phyloP scores from a whole-genome alignment of 2,797 vertebrate species.

The Picus viridis region DNA sequence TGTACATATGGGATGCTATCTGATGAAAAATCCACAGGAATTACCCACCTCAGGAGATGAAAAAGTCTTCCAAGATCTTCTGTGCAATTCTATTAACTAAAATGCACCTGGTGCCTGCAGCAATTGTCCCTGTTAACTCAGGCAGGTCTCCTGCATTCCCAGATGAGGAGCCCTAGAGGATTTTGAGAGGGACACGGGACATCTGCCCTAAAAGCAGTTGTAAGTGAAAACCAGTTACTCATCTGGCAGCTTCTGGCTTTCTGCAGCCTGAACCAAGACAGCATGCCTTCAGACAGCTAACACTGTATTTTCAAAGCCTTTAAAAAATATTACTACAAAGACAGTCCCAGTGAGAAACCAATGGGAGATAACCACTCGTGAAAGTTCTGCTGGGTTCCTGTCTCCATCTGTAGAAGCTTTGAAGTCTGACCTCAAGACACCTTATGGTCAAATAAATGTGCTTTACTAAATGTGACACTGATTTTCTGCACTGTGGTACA shows the following conservation, averaged over 20 bases:
- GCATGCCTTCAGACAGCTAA: neutral
- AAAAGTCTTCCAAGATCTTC: neutral
- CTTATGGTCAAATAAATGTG: neutral
- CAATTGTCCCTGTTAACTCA: neutral
- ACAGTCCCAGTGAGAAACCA: neutral
- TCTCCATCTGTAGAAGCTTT: constrained; percentile 1
- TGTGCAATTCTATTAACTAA: neutral
- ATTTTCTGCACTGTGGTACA: constrained; percentile 13
- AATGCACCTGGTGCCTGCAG: neutral
- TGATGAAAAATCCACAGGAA: neutral
- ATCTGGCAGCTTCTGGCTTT: neutral
- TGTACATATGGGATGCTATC: neutral
- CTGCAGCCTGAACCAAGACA: neutral
- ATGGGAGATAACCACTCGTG: neutral
- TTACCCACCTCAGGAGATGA: neutral
- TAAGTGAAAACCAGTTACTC: neutral
- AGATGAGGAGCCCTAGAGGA: neutral
- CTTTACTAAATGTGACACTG: neutral
- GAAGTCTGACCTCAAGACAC: neutral
- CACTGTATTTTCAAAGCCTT: neutral
- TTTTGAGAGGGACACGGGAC: neutral
- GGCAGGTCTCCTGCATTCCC: neutral
- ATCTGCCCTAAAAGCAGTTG: neutral
- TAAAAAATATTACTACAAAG: neutral
- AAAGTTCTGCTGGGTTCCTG: neutral